These are phyloP conservation scores for Plecotus auritus DNA, from an alignment of 2,113 vertebrate genomes.

Conservation along the genomic window DNA sequence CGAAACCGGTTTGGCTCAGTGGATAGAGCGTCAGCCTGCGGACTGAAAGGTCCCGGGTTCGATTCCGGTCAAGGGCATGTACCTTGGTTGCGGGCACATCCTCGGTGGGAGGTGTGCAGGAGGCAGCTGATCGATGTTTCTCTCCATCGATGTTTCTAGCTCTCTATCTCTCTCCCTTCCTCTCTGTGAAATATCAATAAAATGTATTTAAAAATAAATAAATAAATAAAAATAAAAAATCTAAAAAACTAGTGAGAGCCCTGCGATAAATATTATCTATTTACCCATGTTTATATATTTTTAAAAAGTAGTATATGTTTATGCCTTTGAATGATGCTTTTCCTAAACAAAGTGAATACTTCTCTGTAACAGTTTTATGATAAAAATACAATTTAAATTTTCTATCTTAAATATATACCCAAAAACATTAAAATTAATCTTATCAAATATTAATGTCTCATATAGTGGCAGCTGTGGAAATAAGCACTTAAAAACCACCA, in stretches of 20 bases:
- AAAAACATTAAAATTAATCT: neutral
- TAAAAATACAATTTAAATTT: constrained; percentile 23
- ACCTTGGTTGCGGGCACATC: too few species aligned
- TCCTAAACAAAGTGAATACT: constrained; percentile 28
- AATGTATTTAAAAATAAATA: too few species aligned
- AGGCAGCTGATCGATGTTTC: too few species aligned
- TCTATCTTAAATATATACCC: neutral
- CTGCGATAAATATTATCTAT: neutral
- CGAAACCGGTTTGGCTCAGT: too few species aligned
- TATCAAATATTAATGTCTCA: neutral
- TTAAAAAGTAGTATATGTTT: neutral
- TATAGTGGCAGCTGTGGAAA: neutral
- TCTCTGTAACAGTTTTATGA: constrained; percentile 3
- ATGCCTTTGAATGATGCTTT: neutral
- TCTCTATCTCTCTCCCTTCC: too few species aligned
- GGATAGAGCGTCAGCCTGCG: too few species aligned
- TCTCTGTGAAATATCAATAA: too few species aligned
- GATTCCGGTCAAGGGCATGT: too few species aligned
- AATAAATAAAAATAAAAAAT: too few species aligned
- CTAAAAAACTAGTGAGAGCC: neutral
- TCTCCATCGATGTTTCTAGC: too few species aligned
- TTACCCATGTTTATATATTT: neutral
- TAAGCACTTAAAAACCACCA: constrained; percentile 1
- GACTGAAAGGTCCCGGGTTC: too few species aligned
- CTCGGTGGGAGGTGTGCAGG: too few species aligned